Conservation (phyloP, 2,888 invertebrate species). For the Heliconius sara region DNA sequence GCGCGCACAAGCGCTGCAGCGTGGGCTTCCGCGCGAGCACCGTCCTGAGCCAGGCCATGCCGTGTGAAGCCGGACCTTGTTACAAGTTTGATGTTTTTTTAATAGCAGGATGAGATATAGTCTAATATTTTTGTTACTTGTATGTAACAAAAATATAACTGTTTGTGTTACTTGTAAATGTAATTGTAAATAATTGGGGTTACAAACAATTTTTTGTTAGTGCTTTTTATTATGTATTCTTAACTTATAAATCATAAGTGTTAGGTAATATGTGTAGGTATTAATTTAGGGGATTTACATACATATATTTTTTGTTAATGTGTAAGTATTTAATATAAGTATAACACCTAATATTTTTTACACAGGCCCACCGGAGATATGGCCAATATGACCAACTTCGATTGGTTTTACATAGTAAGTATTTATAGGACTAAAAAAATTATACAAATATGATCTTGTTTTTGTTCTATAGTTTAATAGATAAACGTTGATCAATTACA, state of each 20-base stretch:
- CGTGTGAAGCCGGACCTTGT: slow-evolving; percentile 75
- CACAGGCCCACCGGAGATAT: slow-evolving; percentile 66
- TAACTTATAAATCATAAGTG: neutral
- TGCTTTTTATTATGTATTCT: neutral
- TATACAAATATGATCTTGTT: neutral
- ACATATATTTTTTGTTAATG: neutral
- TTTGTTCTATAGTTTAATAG: neutral
- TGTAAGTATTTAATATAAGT: neutral
- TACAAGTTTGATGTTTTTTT: slow-evolving; percentile 58
- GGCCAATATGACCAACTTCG: slow-evolving; percentile 67
- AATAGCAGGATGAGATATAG: neutral
- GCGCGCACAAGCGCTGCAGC: slow-evolving; percentile 86
- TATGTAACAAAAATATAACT: too few species aligned
- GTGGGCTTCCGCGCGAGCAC: slow-evolving; percentile 71
- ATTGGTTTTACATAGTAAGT: slow-evolving; percentile 77
- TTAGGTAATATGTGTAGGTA: too few species aligned
- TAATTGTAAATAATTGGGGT: neutral
- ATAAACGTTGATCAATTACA: too few species aligned
- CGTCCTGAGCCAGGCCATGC: slow-evolving; percentile 74
- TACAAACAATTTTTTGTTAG: neutral
- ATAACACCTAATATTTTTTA: slow-evolving; percentile 46
- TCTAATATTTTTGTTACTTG: neutral
- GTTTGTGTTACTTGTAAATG: neutral
- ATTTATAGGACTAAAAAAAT: neutral
- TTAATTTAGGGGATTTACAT: neutral